Conservation (phyloP, 2,113 vertebrate species). For the Sebastes fasciatus region DNA sequence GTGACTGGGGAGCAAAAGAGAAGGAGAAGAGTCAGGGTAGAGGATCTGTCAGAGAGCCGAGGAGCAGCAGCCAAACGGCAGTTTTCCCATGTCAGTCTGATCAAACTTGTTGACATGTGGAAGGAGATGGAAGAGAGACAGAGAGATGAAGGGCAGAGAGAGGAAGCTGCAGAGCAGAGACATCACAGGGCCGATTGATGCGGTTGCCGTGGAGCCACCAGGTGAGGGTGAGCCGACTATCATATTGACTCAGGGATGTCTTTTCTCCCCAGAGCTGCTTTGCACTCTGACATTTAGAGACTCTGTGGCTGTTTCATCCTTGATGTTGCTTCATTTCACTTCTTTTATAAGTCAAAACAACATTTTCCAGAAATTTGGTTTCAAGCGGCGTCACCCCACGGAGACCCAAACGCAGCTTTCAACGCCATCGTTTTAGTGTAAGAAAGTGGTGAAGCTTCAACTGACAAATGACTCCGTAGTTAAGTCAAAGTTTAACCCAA, state of each 20-base stretch:
- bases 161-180: conserved; percentile 22
- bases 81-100: conserved; percentile 58
- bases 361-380: conserved; percentile 23
- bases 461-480: neutral
- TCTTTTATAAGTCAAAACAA: conserved; percentile 16
- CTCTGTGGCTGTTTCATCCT: neutral
- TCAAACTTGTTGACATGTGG: conserved; percentile 72
- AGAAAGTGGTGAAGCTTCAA: neutral
- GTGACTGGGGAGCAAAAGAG: conserved; percentile 48
- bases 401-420: neutral
- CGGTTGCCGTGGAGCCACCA: conserved; percentile 41
- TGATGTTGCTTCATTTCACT: conserved; percentile 3
- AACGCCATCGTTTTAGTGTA: neutral
- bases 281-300: neutral
- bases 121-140: conserved; percentile 32
- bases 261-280: conserved; percentile 11
- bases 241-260: conserved; percentile 39
- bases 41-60: conserved; percentile 45
- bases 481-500: neutral
- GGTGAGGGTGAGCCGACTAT: conserved; percentile 43
- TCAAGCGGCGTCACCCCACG: neutral
- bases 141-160: conserved; percentile 46
- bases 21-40: conserved; percentile 17
- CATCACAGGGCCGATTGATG: conserved; percentile 62
- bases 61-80: conserved; percentile 41